Percentiles rank a stretch among this genome's conserved stretches.
Conservation (phyloP, 2,113 vertebrate genomes). For the Thamnaconus septentrionalis region DNA sequence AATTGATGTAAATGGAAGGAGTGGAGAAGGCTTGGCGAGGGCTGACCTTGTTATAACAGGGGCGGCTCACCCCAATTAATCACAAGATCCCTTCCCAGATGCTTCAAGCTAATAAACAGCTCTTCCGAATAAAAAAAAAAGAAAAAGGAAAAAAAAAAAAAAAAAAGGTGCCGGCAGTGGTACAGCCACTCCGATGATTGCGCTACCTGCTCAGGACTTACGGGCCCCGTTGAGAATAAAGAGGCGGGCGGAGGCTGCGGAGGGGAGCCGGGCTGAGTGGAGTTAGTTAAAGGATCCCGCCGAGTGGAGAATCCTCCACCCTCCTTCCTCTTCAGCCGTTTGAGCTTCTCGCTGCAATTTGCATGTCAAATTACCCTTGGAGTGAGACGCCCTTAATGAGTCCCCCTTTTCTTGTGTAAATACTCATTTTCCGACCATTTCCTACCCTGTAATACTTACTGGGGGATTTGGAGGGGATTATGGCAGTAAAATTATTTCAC, state of each 20-base stretch:
- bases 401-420: constrained; percentile 62
- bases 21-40: constrained; percentile 82
- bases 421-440: constrained; percentile 61
- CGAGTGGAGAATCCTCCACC: constrained; percentile 24
- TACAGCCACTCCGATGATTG: constrained; percentile 66
- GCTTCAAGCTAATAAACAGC: constrained; percentile 85
- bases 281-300: constrained; percentile 54
- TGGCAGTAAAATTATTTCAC: constrained; percentile 63
- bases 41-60: constrained; percentile 87
- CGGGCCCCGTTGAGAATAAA: constrained; percentile 45
- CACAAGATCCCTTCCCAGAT: constrained; percentile 84
- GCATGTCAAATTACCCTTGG: constrained; percentile 69
- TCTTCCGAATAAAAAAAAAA: constrained; percentile 59
- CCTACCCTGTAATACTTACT: constrained; percentile 54
- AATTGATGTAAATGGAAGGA: constrained; percentile 92
- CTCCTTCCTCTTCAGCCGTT: constrained; percentile 37
- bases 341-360: constrained; percentile 65
- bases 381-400: constrained; percentile 67
- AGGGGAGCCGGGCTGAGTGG: constrained; percentile 21
- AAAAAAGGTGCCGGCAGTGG: constrained; percentile 60
- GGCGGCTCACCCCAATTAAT: constrained; percentile 91
- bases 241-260: constrained; percentile 42
- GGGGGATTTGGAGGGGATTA: constrained; percentile 67
- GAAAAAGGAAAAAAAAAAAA: constrained; percentile 46
- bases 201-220: constrained; percentile 65